These are phyloP conservation scores for Chascanopsetta lugubris DNA, from an alignment of 2,113 vertebrate genomes.

Conservation along the genomic window DNA sequence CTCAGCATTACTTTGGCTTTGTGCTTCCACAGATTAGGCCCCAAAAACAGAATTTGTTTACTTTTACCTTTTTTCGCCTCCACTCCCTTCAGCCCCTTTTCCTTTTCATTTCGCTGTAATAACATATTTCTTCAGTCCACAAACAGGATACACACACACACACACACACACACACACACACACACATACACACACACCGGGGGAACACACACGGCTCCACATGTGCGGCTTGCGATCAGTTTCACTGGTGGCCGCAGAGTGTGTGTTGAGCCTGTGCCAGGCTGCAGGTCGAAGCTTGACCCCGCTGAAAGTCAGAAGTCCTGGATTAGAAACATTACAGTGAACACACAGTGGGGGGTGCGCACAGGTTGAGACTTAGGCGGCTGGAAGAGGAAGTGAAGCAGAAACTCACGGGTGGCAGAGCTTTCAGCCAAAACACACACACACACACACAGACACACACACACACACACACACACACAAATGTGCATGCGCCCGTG, in stretches of 20 bases:
- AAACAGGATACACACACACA: constrained; percentile 66
- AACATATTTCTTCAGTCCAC: constrained; percentile 68
- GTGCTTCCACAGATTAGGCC: constrained; percentile 41
- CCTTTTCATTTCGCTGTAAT: constrained; percentile 55
- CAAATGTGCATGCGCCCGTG: constrained; percentile 27
- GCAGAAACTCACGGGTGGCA: constrained; percentile 69
- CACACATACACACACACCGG: constrained; percentile 31
- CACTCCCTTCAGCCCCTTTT: constrained; percentile 28
- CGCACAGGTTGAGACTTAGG: constrained; percentile 56
- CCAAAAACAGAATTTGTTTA: constrained; percentile 62
- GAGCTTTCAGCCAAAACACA: constrained; percentile 51
- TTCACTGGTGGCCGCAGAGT: constrained; percentile 53
- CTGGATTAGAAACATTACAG: constrained; percentile 41
- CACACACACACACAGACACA: constrained; percentile 13
- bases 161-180: constrained; percentile 42
- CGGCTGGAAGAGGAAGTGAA: constrained; percentile 42
- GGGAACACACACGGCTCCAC: constrained; percentile 38
- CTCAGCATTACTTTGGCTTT: constrained; percentile 34
- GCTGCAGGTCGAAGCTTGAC: constrained; percentile 38
- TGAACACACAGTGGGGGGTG: constrained; percentile 50
- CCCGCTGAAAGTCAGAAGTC: constrained; percentile 48
- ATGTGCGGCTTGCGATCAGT: constrained; percentile 56
- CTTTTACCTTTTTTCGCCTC: constrained; percentile 53
- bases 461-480: constrained; percentile 37
- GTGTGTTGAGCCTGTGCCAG: constrained; percentile 61